Evolutionary conservation across 2,113 vertebrate genomes (phyloP).

Genomic region (Hippopotamus amphibius): DNA sequence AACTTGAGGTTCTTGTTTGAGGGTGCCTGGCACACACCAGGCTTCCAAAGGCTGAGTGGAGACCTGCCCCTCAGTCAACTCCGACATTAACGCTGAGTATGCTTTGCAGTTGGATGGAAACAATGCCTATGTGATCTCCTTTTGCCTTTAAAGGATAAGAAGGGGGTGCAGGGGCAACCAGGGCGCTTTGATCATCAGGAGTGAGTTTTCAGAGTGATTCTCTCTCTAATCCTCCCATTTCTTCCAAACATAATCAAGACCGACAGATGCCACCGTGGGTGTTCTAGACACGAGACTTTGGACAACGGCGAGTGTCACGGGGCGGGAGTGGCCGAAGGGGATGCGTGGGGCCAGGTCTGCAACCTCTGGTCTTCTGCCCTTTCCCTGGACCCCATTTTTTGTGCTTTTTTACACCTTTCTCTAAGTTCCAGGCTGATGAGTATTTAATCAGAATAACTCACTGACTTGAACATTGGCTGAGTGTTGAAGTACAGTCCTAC

Average conservation of each 20-base stretch:
- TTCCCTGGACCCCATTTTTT: background rate
- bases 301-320: background rate
- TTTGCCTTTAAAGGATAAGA: background rate
- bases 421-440: background rate
- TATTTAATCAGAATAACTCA: background rate
- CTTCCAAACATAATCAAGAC: background rate
- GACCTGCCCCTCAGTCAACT: fast-evolving
- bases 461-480: background rate
- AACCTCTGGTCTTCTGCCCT: too few relatives aligned
- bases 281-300: background rate
- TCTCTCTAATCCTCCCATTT: background rate
- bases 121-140: background rate
- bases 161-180: fast-evolving
- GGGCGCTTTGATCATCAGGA: background rate
- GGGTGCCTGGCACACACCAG: background rate
- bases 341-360: fast-evolving
- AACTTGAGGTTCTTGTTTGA: background rate
- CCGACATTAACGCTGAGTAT: background rate
- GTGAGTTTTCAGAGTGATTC: background rate
- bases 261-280: too few relatives aligned
- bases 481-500: background rate
- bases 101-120: background rate
- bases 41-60: background rate
- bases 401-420: background rate
- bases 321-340: fast-evolving